phyloP scores from a whole-genome alignment of 2,888 invertebrate genomes.

The Apotomis capreana region DNA sequence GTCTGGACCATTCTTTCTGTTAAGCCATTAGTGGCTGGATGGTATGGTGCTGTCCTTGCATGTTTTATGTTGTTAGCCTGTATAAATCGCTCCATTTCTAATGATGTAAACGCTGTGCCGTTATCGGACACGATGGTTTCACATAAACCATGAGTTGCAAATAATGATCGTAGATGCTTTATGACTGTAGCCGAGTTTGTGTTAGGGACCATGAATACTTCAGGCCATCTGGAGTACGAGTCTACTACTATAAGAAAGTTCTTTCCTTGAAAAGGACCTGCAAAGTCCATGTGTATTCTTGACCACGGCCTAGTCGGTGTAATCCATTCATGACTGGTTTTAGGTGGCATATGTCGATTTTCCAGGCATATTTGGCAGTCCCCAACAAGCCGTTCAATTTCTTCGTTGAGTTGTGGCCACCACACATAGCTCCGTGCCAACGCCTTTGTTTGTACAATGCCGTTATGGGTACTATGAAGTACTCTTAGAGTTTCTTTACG shows the following conservation, averaged over 20 bases:
- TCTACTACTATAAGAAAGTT: not conserved
- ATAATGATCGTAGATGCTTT: conserved; percentile 38
- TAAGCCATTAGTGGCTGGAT: conserved; percentile 45
- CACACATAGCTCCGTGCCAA: conserved; percentile 47
- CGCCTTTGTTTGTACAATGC: conserved; percentile 46
- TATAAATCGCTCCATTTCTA: conserved; percentile 43
- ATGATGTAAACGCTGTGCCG: conserved; percentile 42
- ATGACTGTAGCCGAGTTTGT: conserved; percentile 42
- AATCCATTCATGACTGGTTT: conserved; percentile 33
- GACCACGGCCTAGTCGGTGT: conserved; percentile 39
- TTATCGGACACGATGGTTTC: conserved; percentile 42
- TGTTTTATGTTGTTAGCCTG: conserved; percentile 43
- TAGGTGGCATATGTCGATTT: conserved; percentile 29
- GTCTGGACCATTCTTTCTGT: conserved; percentile 46
- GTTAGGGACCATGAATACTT: conserved; percentile 34
- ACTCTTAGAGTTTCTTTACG: conserved; percentile 27
- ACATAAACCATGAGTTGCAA: conserved; percentile 42
- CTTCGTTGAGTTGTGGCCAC: conserved; percentile 45
- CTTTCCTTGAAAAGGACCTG: conserved; percentile 25
- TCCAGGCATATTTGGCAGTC: not conserved
- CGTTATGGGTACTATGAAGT: conserved; percentile 43
- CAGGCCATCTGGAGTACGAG: conserved; percentile 5
- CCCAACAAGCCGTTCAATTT: conserved; percentile 24
- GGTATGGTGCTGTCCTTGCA: conserved; percentile 44
- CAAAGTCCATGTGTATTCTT: conserved; percentile 40